Base-by-base conservation (phyloP, 2,113 vertebrate species). In the Leiothrix lutea region DNA sequence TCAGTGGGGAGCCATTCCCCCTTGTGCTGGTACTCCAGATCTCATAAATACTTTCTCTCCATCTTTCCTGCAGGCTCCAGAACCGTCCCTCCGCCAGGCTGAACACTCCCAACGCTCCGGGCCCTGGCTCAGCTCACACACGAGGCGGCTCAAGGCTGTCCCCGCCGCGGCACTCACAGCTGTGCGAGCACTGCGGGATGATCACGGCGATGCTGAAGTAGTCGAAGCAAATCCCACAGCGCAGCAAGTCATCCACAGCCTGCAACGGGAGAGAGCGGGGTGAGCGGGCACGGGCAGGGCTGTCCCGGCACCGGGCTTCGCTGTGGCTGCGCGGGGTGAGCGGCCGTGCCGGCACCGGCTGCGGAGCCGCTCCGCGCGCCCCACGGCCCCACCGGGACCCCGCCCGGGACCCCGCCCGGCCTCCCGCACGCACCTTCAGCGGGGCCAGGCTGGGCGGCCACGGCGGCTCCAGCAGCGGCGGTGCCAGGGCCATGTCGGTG, bases 181-280 rank as follows among this genome's bases (percentile, higher is more conserved):
- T 99, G 90, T 99, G 99, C 15, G 99, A 99, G 75, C 99, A 99
- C 95, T 98, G 98, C 3, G 98, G 98, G 24, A 99, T 99, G 92
- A 99, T 99, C 99, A 99, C 98, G 7, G 99, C 97, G 64, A 99
- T 99, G 94, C 98, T 98, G 96, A 99, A 98, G 95, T 98, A 99
- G 26, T 99, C 99, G 54, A 99, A 99, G 97, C 99, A 99, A 64
- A 99, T 99, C 8, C 99, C 99, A 81, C 99, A 99, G 5, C 98
- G 98, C 45, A 99, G 95, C 96, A 99, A 89, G 24, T 98, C 71
- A 51, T 99, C 99, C 31, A 99, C 38, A 36, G 97, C 97, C 99
- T 99, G 98, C 47, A 96, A 92, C 3, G 44, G 72, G 95, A 95
- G 77, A 3, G 17, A 93, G 77, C 4, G 22, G 11, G 14, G 8